A percentile compares a stretch with the other conserved stretches of the same genome.
Evolutionary conservation across 2,888 invertebrate genomes (phyloP).

Genomic region (Notodonta ziczac): DNA sequence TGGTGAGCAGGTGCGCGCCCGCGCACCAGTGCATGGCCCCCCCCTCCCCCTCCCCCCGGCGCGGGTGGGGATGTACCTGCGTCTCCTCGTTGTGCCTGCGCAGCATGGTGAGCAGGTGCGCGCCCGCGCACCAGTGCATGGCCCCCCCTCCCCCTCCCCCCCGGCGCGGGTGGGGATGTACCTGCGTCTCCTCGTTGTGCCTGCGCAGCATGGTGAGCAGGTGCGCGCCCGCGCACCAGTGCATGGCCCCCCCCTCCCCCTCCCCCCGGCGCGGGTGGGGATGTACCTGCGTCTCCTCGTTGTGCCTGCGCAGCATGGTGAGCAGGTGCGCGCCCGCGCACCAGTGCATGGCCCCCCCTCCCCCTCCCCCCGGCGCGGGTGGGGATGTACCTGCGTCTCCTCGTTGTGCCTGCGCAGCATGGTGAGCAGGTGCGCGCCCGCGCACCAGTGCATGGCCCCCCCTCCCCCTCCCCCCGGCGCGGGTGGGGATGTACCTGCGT

Average conservation of each 20-base stretch:
- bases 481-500: slow-evolving; percentile 65
- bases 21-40: slow-evolving; percentile 96
- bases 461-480: too few species aligned
- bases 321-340: slow-evolving; percentile 92
- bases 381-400: slow-evolving; percentile 76
- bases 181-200: slow-evolving; percentile 86
- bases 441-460: slow-evolving; percentile 95
- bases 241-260: too few species aligned
- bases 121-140: slow-evolving; percentile 95
- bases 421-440: slow-evolving; percentile 89
- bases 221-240: slow-evolving; percentile 94
- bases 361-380: too few species aligned
- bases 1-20: slow-evolving; percentile 88
- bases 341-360: slow-evolving; percentile 95
- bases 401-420: slow-evolving; percentile 87
- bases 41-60: too few species aligned
- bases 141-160: too few species aligned
- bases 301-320: slow-evolving; percentile 87
- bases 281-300: slow-evolving; percentile 83
- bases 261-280: not conserved
- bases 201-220: slow-evolving; percentile 88
- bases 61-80: slow-evolving; percentile 52
- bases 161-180: slow-evolving; percentile 21
- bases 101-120: slow-evolving; percentile 88
- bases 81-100: slow-evolving; percentile 87